A percentile compares a stretch with the other conserved stretches of the same genome.
phyloP scores from a whole-genome alignment of 2,888 invertebrate species.

The Orthosia incerta region DNA sequence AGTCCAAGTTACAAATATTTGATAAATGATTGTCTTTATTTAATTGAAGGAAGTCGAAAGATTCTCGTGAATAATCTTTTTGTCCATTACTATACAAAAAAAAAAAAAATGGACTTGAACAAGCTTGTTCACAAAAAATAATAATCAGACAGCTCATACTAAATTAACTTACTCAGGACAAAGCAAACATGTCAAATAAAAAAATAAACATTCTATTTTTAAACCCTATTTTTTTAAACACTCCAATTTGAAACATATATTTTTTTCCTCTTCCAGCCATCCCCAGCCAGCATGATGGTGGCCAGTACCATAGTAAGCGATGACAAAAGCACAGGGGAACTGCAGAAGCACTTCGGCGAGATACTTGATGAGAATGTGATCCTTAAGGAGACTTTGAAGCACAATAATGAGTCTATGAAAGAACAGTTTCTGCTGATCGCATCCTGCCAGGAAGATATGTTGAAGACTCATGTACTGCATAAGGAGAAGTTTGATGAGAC shows the following conservation, averaged over 20 bases:
- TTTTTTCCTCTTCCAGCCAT: slow-evolving; percentile 77
- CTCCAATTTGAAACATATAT: too few species aligned
- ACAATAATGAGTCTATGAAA: slow-evolving; percentile 93
- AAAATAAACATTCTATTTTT: background rate
- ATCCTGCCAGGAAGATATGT: slow-evolving; percentile 92
- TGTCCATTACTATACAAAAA: too few species aligned
- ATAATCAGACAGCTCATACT: too few species aligned
- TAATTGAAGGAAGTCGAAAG: too few species aligned
- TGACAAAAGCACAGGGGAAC: slow-evolving; percentile 83
- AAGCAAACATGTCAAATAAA: background rate
- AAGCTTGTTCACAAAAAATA: too few species aligned
- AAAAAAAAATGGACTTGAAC: too few species aligned
- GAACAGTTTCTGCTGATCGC: slow-evolving; percentile 92
- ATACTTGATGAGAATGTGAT: slow-evolving; percentile 91
- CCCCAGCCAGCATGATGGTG: slow-evolving; percentile 86
- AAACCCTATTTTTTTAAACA: background rate
- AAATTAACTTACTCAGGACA: too few species aligned
- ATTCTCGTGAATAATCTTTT: too few species aligned
- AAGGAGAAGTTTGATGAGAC: slow-evolving; percentile 93
- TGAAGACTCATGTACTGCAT: slow-evolving; percentile 91
- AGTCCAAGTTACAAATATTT: too few species aligned
- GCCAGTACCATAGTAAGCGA: slow-evolving; percentile 86
- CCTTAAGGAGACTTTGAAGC: slow-evolving; percentile 91
- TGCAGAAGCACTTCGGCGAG: slow-evolving; percentile 89
- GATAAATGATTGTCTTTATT: too few species aligned